Evolutionary conservation across 2,797 vertebrate genomes (phyloP).

Genomic region (Mus caroli): DNA sequence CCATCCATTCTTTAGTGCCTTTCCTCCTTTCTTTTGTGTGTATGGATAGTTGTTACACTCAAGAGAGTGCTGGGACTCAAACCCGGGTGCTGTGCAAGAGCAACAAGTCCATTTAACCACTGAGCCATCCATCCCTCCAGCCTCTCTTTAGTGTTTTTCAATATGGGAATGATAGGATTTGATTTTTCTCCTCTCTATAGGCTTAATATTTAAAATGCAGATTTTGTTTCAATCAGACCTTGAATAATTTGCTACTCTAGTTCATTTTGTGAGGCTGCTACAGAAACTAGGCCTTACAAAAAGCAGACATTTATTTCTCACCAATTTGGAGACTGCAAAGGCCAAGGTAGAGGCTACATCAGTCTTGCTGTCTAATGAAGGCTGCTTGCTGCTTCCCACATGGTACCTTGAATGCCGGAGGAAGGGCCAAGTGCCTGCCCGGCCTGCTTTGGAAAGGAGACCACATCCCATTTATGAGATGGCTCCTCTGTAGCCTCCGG

Average conservation of each 20-base stretch:
- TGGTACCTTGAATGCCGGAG: neutral
- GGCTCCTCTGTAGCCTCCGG: neutral
- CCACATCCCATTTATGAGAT: neutral
- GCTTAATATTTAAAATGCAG: neutral
- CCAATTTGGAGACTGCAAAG: neutral
- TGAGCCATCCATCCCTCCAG: neutral
- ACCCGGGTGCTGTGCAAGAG: neutral
- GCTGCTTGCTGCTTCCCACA: neutral
- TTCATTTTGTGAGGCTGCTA: neutral
- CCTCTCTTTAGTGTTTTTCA: neutral
- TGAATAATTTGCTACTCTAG: neutral
- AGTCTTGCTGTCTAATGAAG: neutral
- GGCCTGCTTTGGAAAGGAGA: neutral
- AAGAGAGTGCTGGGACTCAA: neutral
- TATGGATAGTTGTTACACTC: neutral
- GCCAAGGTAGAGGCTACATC: neutral
- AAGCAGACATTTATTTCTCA: neutral
- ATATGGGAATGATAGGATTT: neutral
- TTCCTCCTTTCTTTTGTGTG: neutral
- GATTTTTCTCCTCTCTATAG: neutral
- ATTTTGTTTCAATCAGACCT: neutral
- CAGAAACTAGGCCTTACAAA: too few species aligned
- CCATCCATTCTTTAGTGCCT: too few species aligned
- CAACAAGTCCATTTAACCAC: neutral
- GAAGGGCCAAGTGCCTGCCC: neutral